phyloP scores from a whole-genome alignment of 2,113 vertebrate species.

The Hyperoodon ampullatus region DNA sequence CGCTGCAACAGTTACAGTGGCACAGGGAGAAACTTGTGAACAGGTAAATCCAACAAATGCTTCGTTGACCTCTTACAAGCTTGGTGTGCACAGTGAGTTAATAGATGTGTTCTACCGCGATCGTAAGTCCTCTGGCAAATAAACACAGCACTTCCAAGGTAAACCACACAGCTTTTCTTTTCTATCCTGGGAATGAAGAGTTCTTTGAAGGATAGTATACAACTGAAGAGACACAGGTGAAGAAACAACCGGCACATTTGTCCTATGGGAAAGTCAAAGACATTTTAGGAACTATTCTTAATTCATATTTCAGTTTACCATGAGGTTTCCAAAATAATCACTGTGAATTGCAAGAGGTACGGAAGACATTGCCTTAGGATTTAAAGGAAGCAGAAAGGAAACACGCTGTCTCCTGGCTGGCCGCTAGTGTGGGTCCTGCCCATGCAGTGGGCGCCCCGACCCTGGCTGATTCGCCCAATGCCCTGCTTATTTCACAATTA shows the following conservation, averaged over 20 bases:
- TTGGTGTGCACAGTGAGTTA: not conserved
- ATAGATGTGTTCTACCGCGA: not conserved
- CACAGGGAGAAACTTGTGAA: rapidly evolving
- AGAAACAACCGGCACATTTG: not conserved
- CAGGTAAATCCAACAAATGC: too few species aligned
- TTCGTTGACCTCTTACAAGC: too few species aligned
- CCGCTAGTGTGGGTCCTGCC: rapidly evolving
- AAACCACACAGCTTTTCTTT: not conserved
- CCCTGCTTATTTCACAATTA: not conserved
- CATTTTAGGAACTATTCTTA: not conserved
- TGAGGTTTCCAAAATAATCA: not conserved
- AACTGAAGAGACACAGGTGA: too few species aligned
- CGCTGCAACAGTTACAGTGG: rapidly evolving
- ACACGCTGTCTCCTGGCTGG: rapidly evolving
- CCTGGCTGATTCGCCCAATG: rapidly evolving
- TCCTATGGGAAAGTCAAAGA: not conserved
- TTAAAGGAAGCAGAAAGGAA: not conserved
- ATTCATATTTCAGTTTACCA: not conserved
- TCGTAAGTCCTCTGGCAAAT: not conserved
- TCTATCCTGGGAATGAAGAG: not conserved
- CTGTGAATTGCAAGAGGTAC: not conserved
- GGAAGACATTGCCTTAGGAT: not conserved
- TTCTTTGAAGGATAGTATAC: not conserved
- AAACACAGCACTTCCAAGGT: not conserved
- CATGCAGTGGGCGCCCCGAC: rapidly evolving